These are phyloP conservation scores for Rousettus madagascariensis DNA, from an alignment of 2,797 vertebrate genomes.

Conservation along the genomic window DNA sequence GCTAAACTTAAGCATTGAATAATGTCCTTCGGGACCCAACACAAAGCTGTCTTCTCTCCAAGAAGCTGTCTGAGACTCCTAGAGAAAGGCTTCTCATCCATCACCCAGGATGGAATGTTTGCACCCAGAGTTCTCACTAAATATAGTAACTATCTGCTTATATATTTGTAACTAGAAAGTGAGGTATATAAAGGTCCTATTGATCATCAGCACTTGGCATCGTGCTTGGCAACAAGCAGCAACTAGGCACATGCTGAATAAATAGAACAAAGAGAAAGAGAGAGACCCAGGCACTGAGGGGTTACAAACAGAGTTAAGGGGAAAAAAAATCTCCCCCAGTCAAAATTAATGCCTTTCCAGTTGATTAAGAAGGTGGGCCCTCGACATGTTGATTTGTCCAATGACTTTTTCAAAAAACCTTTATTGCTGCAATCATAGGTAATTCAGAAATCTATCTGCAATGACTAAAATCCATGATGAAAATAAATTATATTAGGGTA, in stretches of 20 bases:
- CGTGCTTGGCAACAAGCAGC: not conserved
- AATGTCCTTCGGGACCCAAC: not conserved
- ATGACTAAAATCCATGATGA: not conserved
- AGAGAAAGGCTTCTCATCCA: not conserved
- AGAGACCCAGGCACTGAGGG: not conserved
- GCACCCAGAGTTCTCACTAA: not conserved
- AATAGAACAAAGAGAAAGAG: not conserved
- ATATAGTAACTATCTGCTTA: not conserved
- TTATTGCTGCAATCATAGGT: not conserved
- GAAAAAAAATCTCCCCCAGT: not conserved
- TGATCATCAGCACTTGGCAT: not conserved
- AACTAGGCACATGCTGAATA: not conserved
- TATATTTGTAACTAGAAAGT: not conserved
- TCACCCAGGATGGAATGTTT: not conserved
- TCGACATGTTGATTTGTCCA: not conserved
- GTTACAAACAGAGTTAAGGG: not conserved
- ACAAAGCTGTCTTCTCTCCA: not conserved
- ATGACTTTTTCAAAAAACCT: not conserved
- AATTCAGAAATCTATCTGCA: not conserved
- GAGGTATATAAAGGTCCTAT: not conserved
- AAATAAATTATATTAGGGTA: slow-evolving; percentile 24
- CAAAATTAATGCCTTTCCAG: not conserved
- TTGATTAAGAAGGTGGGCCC: not conserved
- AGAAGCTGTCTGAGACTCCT: not conserved
- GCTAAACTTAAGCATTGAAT: not conserved